Evolutionary conservation across 1,140 invertebrate species (phyloP).

Genomic region (Trialeurodes vaporariorum): DNA sequence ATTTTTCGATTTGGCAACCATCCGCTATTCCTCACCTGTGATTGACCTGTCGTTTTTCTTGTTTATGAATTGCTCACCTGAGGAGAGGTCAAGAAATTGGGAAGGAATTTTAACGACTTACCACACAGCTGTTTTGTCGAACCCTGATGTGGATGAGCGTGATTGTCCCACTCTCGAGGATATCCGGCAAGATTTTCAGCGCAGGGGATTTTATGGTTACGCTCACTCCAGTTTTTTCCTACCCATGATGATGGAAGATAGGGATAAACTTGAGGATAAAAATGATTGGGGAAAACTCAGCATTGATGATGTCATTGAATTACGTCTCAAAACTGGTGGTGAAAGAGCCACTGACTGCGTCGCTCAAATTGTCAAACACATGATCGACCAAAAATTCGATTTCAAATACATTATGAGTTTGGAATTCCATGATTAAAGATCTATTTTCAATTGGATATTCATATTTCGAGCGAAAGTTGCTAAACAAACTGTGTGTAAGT

Average conservation of each 20-base stretch:
- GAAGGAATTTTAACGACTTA: conserved; percentile 30
- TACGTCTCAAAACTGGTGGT: background rate
- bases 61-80: conserved; percentile 29
- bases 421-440: too few relatives aligned
- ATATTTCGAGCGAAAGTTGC: too few relatives aligned
- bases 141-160: background rate
- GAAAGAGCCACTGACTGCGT: background rate
- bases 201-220: conserved; percentile 31
- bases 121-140: conserved; percentile 20
- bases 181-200: conserved; percentile 29
- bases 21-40: conserved; percentile 31
- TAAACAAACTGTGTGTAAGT: too few relatives aligned
- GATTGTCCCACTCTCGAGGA: conserved; percentile 20
- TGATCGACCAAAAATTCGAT: background rate
- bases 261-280: background rate
- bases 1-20: conserved; percentile 35
- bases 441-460: too few relatives aligned
- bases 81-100: conserved; percentile 23
- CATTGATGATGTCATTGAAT: background rate
- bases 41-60: conserved; percentile 36
- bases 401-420: background rate
- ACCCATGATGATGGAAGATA: conserved; percentile 18
- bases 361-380: background rate
- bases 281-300: background rate
- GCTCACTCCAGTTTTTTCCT: conserved; percentile 29